Evolutionary conservation across 2,797 vertebrate genomes (phyloP).

Genomic region (Brachymystax lenok): DNA sequence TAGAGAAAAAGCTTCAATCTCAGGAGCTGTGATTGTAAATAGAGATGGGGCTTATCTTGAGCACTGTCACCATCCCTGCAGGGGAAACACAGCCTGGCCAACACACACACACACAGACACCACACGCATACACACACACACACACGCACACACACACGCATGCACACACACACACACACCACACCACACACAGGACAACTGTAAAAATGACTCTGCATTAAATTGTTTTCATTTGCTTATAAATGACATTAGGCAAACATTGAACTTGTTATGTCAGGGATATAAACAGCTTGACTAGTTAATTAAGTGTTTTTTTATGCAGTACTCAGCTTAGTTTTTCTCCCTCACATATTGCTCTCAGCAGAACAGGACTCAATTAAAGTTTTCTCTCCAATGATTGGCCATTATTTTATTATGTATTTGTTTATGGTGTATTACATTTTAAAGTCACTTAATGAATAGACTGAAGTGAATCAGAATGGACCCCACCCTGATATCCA

Average conservation of each 20-base stretch:
- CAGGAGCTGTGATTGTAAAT: constrained; percentile 44
- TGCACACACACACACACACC: too few relatives aligned
- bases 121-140: constrained; percentile 47
- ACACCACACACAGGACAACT: too few relatives aligned
- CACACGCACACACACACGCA: too few relatives aligned
- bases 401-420: too few relatives aligned
- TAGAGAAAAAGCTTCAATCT: constrained; percentile 68
- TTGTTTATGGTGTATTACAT: background rate
- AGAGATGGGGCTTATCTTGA: constrained; percentile 75
- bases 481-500: background rate
- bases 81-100: background rate
- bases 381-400: too few relatives aligned
- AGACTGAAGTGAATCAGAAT: background rate
- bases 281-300: constrained; percentile 57
- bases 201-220: constrained; percentile 33
- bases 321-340: constrained; percentile 40
- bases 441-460: background rate
- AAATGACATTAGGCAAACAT: constrained; percentile 63
- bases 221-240: constrained; percentile 52
- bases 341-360: background rate
- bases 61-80: constrained; percentile 1
- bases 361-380: background rate
- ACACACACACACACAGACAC: too few relatives aligned
- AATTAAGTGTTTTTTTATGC: constrained; percentile 49
- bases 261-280: constrained; percentile 44